Conservation (phyloP, 2,113 vertebrate species). For the Sceloporus undulatus region DNA sequence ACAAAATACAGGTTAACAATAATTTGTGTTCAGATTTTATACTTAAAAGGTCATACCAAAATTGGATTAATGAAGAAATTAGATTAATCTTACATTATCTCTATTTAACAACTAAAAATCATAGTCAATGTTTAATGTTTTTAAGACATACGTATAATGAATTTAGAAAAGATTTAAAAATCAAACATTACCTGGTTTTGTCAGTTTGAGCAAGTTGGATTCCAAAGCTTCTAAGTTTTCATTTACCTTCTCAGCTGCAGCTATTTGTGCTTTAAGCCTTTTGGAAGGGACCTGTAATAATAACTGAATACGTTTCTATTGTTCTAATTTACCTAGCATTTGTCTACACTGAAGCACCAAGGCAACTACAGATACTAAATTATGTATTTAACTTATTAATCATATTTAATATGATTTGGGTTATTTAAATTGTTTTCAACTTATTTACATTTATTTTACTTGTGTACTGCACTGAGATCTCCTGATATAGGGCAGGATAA, state of each 20-base stretch:
- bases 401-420: too few relatives aligned
- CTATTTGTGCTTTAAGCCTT: constrained; percentile 56
- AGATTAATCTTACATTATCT: background rate
- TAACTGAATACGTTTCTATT: constrained; percentile 38
- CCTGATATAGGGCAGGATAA: too few relatives aligned
- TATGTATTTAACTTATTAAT: background rate
- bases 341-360: background rate
- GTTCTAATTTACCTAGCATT: constrained; percentile 16
- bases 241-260: constrained; percentile 73
- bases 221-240: constrained; percentile 83
- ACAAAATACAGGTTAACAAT: background rate
- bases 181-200: constrained; percentile 66
- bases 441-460: too few relatives aligned
- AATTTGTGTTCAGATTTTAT: background rate
- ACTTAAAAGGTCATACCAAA: background rate
- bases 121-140: constrained; percentile 20
- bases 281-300: constrained; percentile 67
- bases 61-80: background rate
- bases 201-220: constrained; percentile 75
- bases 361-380: background rate
- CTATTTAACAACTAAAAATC: background rate
- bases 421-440: too few relatives aligned
- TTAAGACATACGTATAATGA: constrained; percentile 12
- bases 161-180: constrained; percentile 4
- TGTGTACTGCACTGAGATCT: too few relatives aligned